Base-by-base conservation (phyloP, 2,888 invertebrate genomes). In the Drosophila ustulata region DNA sequence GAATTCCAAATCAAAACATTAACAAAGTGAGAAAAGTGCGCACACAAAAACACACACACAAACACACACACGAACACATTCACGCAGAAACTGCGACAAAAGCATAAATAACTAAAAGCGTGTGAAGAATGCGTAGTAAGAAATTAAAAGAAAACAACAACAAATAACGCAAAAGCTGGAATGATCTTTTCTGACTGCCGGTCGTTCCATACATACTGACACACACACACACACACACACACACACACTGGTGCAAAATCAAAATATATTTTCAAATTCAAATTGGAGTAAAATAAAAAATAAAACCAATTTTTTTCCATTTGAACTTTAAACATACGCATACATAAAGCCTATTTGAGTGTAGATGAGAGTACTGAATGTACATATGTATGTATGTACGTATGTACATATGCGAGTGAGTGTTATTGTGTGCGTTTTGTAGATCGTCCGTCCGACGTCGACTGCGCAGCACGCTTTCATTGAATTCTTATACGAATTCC, bases 401-500 rank as follows among this genome's bases (percentile, higher is more conserved):
- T 47, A 2, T 32, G 25, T 58, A 25, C 52, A 46, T 70, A 5
- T 71, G 41, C 43, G 2, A 66, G 50, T 34, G 49, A 53, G 53
- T 55, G 55, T 49, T 34, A n/a, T 52, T 52, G 53, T 32, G 43
- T 53, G 53, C 41, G 45, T 67, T 55, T 46, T 46, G 58, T 56
- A 49, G 39, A 52, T 58, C 39, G 26, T 62, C 8, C 28, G 62
- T 57, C 46, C 28, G 65, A 39, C 68, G 69, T 63, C 32, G 69
- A 71, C 70, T 72, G 62, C 63, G 76, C 55, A 63, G 72, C 73
- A 72, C 75, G 78, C 78, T 85, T 85, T 86, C 88, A 86, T 88
- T 85, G 87, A 85, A 88, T 85, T 86, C 85, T 80, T 76, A 83
- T 85, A 88, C 75, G 83, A 85, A 85, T 88, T 86, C 81, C 85